Base-by-base conservation (phyloP, 2,797 vertebrate species). In the Acipenser transmontanus region DNA sequence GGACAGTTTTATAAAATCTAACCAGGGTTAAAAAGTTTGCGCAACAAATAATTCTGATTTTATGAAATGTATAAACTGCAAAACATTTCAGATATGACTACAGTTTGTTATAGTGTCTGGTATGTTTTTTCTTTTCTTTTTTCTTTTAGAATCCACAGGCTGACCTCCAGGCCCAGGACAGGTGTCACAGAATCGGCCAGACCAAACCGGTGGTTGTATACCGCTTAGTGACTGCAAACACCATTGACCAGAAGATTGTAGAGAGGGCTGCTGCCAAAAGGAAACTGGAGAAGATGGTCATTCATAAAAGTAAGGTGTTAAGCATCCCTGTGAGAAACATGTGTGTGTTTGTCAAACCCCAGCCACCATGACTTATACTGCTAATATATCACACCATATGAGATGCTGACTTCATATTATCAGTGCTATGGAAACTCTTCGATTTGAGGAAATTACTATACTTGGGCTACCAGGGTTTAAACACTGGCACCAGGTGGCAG, bases 121-220 rank as follows among this genome's bases (percentile, higher is more conserved):
- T n/a, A 0, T 63, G 66, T 8, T 64, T 4, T 20, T 66, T 11
- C 51, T 1, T 68, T 1, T 67, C 49, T 9, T 47, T 65, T 66
- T 66, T 54, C 70, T 59, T 66, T 3, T 78, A 99, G 97, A 99
- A 99, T 71, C 97, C 97, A 1, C 97, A 99, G 84, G 93, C 93
- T 0, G 97, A 99, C 76, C 87, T 99, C 78, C 97, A 99, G 76
- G 97, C 97, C 63, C 97, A 99, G 81, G 97, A 99, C 76, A 91
- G 97, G 69, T 99, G 97, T 78, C 97, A 99, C 72, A 91, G 97
- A 75, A 98, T 99, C 65, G 97, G 97, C 56, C 97, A 99, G 74
- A 98, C 95, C 65, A 97, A 93, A 70, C 97, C 96, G 0, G 96
- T 99, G 67, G 85, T 99, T 68, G 94, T 99, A 9, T 99, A 97